Base-by-base conservation (phyloP, 2,888 invertebrate genomes). In the Heliconius hortense region DNA sequence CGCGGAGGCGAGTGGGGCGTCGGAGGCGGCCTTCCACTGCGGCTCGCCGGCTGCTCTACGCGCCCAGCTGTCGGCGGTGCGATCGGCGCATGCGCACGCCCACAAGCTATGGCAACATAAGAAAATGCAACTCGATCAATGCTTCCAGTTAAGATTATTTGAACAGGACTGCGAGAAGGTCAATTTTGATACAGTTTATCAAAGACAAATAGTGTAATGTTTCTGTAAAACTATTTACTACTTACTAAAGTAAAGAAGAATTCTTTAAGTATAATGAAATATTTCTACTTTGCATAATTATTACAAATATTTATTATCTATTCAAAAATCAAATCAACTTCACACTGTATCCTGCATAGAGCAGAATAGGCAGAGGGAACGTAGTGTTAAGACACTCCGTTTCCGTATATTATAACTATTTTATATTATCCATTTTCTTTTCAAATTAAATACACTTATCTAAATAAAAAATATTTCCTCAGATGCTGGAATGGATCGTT, bases 401-500 rank as follows among this genome's bases (percentile, higher is more conserved):
- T 21, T 18, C 48, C 48, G 21, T 21, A 7, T 48, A 21, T 21
- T 48, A 21, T 48, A 48, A 7, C 18, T 48, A 48, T 48, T 48
- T 48, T 48, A 7, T 48, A 48, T 21, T 7, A 48, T 48, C 21
- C 5, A 48, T 48, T 48, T 48, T 7, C 48, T 48, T 21, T 48
- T 48, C 8, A 21, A 39, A 39, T 2, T 15, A 39, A 48, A 28
- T 21, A 21, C 21, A 0, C 28, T 43, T 28, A 53, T 56, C 7
- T 56, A 39, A 26, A n/a, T n/a, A 4, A 18, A 13, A 48, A 63
- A 31, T 72, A 72, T 63, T 64, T 59, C 3, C 79, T 87, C 92
- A 98, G 96, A 99, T 99, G 98, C 97, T 99, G 87, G 98, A 99
- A 87, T 99, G 99, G 99, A 98, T 99, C 80, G 97, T 97, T 84